Conservation (phyloP, 2,888 invertebrate genomes). For the Entomobrya proxima region DNA sequence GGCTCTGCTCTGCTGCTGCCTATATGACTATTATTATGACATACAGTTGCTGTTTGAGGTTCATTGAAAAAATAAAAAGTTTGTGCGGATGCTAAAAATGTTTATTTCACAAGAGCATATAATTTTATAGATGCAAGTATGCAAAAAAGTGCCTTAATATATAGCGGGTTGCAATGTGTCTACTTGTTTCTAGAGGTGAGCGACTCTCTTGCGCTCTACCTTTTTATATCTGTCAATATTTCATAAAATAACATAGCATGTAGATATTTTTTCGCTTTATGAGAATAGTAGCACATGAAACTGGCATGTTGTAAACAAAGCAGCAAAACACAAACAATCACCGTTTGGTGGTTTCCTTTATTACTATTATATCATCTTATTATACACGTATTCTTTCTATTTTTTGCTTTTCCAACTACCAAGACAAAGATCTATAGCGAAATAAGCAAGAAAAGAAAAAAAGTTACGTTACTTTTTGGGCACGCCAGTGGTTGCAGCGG, state of each 20-base stretch:
- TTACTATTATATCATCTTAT: constrained; percentile 19
- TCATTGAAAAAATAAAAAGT: background rate
- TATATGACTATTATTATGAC: background rate
- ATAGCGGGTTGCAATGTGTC: background rate
- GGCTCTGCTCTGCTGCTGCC: background rate
- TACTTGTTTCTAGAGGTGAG: background rate
- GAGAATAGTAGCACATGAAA: constrained; percentile 12
- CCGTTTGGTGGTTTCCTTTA: constrained; percentile 54
- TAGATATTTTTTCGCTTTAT: background rate
- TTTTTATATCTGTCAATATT: background rate
- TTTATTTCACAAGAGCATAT: background rate
- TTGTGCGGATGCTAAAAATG: background rate
- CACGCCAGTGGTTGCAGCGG: too few species aligned
- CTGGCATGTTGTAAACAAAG: constrained; percentile 13
- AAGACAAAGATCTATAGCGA: background rate
- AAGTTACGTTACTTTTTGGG: constrained; percentile 25
- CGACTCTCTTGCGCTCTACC: background rate
- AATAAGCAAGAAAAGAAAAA: constrained; percentile 19
- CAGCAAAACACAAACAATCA: constrained; percentile 47
- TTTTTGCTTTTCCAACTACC: background rate
- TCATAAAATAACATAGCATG: background rate
- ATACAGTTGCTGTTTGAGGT: constrained; percentile 7
- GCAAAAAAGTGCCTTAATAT: background rate
- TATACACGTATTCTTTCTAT: too few species aligned
- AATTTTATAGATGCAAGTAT: background rate